Evolutionary conservation across 2,113 vertebrate genomes (phyloP), one percentile per base, ranked within the genome.

Genomic region (Turdus rufiventris): DNA sequence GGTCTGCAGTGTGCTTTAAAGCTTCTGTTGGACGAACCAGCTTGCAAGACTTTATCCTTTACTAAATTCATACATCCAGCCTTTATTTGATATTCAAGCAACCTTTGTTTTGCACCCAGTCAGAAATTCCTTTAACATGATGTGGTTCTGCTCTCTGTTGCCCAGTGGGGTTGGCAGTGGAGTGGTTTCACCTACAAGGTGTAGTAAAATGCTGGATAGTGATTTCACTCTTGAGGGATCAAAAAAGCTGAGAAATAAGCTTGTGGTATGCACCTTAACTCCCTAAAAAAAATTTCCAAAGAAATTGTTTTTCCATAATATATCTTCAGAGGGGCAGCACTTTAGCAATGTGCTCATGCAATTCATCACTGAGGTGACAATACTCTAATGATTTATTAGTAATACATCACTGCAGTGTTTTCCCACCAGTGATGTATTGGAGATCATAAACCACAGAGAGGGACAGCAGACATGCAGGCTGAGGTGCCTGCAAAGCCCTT

Each of bases 371-470:
- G 2, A 53, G 75, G 45, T 94, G 96, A 82, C 93, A 85, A 88
- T 92, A 47, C 54, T 25, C 42, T 25, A 76, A 88, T 89, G 87
- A 94, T 97, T 62, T 85, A 92, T 92, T 72, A 47, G 53, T 24
- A 70, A 85, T 92, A 62, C 29, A 91, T 96, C 93, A 89, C 77
- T 42, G 66, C 67, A 92, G 29, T 85, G 84, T 77, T 94, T 88
- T 85, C 87, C 54, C 29, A 3, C 45, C 84, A 57, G 57, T 89
- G 96, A 88, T 79, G 20, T 34, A 47, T 36, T 61, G 26, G 50
- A 53, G 81, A 76, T 73, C 81, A 82, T 93, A 95, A 95, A 95
- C 4, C 57, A 85, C 3, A 26, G 62, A 45, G 47, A 40, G 62
- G 33, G 53, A 84, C 66, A 79, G 61, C 53, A 77, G 81, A 34